Evolutionary conservation across 2,888 invertebrate species (phyloP).

Genomic region (Trachelus tabidus): DNA sequence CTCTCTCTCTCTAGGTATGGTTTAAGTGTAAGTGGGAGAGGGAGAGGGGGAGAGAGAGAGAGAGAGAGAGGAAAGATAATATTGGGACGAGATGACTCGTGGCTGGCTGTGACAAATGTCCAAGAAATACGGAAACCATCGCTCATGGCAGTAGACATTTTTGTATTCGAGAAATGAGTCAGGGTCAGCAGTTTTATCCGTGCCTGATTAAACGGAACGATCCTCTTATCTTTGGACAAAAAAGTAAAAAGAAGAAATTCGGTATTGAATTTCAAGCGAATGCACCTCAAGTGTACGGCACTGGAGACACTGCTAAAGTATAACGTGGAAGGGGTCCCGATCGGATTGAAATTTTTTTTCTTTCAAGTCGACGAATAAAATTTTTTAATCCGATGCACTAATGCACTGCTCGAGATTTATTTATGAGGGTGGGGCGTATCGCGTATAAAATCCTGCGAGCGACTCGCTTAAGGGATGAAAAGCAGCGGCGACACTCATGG

Average conservation of each 20-base stretch:
- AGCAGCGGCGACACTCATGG: background rate
- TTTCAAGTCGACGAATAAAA: too few relatives aligned
- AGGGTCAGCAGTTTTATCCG: constrained; percentile 19
- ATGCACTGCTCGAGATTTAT: too few relatives aligned
- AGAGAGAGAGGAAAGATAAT: background rate
- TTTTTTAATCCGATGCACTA: background rate
- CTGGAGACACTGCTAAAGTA: too few relatives aligned
- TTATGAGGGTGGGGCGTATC: background rate
- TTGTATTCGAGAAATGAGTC: constrained; percentile 3
- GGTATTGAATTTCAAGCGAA: background rate
- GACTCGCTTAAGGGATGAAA: background rate
- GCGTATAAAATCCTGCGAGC: background rate
- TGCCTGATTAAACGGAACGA: constrained; percentile 20
- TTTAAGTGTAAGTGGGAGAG: background rate
- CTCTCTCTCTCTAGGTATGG: too few relatives aligned
- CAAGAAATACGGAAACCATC: constrained; percentile 18
- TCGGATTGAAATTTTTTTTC: too few relatives aligned
- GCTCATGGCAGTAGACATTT: constrained; percentile 12
- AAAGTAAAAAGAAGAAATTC: background rate
- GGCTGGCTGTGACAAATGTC: constrained; percentile 14
- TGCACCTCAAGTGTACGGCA: background rate
- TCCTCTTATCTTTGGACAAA: background rate
- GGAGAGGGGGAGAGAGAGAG: background rate
- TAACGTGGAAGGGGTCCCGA: too few relatives aligned
- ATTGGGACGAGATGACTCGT: background rate